Conservation (phyloP, 2,797 vertebrate species). For the Xenopus petersii region DNA sequence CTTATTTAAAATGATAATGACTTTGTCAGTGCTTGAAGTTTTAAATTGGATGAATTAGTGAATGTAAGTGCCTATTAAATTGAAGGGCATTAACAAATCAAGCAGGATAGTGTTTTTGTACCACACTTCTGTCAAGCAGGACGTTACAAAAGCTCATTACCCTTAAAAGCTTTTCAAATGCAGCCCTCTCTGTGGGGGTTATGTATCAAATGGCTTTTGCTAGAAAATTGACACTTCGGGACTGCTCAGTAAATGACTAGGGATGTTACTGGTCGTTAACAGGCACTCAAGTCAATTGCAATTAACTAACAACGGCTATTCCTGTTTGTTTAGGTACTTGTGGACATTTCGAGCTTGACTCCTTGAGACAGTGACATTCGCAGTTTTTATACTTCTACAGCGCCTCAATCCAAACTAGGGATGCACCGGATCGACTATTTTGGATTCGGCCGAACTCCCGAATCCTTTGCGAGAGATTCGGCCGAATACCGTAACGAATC, state of each 20-base stretch:
- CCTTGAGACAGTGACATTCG: neutral
- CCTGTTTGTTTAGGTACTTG: slow-evolving; percentile 35
- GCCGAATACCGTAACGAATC: no score
- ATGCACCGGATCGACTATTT: no score
- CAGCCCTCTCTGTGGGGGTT: slow-evolving; percentile 44
- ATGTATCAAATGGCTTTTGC: slow-evolving; percentile 47
- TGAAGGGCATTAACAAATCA: slow-evolving; percentile 47
- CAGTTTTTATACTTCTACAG: neutral
- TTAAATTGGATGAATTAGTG: slow-evolving; percentile 50
- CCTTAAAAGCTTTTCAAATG: slow-evolving; percentile 50
- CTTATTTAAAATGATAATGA: slow-evolving; percentile 51
- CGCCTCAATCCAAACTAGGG: neutral
- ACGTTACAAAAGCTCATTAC: slow-evolving; percentile 46
- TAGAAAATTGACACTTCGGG: slow-evolving; percentile 46
- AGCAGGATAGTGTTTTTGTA: slow-evolving; percentile 42
- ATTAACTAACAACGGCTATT: slow-evolving; percentile 38
- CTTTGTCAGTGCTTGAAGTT: slow-evolving; percentile 50
- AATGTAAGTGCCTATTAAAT: slow-evolving; percentile 49
- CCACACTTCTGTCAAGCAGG: slow-evolving; percentile 39
- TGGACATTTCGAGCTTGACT: slow-evolving; percentile 25
- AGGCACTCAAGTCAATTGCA: slow-evolving; percentile 45
- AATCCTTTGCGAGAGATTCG: no score
- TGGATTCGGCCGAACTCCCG: no score
- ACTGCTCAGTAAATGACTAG: slow-evolving; percentile 43
- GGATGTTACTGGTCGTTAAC: slow-evolving; percentile 46